phyloP scores from a whole-genome alignment of 1,140 invertebrate species.

The Zaprionus davidi region DNA sequence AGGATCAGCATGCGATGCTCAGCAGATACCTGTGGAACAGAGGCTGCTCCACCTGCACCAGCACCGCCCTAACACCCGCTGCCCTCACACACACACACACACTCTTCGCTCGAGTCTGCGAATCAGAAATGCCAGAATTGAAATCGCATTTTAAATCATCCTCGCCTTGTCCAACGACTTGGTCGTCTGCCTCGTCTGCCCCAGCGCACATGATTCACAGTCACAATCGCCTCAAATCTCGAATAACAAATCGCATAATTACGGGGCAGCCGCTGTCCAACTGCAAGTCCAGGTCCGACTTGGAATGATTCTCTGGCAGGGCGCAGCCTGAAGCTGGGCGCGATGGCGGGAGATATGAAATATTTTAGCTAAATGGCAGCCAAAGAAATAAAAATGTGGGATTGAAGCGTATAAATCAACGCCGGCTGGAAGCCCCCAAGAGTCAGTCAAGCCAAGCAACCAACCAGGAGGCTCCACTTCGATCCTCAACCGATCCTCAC shows the following conservation, averaged over 20 bases:
- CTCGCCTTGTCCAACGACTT: slow-evolving; percentile 34
- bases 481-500: slow-evolving; percentile 17
- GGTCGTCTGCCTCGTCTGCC: slow-evolving; percentile 9
- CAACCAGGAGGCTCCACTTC: slow-evolving; percentile 16
- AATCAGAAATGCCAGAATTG: slow-evolving; percentile 84
- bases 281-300: slow-evolving; percentile 30
- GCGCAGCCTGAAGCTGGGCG: slow-evolving; percentile 32
- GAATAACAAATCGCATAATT: slow-evolving; percentile 84
- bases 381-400: slow-evolving; percentile 82
- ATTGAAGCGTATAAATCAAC: slow-evolving; percentile 84
- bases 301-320: slow-evolving; percentile 31
- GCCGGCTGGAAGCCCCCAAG: slow-evolving; percentile 15
- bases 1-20: slow-evolving; percentile 77
- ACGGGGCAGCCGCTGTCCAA: slow-evolving; percentile 76
- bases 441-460: slow-evolving; percentile 29
- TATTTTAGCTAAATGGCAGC: slow-evolving; percentile 83
- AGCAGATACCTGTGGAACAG: slow-evolving; percentile 42
- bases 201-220: slow-evolving; percentile 76
- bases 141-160: slow-evolving; percentile 84
- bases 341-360: slow-evolving; percentile 79
- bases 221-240: slow-evolving; percentile 84
- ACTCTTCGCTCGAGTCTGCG: slow-evolving; percentile 44
- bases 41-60: slow-evolving; percentile 1
- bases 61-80: neutral
- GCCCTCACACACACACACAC: neutral